A percentile compares a stretch with the other conserved stretches of the same genome.
Conservation (phyloP, 2,113 vertebrate genomes). For the Leiothrix lutea region DNA sequence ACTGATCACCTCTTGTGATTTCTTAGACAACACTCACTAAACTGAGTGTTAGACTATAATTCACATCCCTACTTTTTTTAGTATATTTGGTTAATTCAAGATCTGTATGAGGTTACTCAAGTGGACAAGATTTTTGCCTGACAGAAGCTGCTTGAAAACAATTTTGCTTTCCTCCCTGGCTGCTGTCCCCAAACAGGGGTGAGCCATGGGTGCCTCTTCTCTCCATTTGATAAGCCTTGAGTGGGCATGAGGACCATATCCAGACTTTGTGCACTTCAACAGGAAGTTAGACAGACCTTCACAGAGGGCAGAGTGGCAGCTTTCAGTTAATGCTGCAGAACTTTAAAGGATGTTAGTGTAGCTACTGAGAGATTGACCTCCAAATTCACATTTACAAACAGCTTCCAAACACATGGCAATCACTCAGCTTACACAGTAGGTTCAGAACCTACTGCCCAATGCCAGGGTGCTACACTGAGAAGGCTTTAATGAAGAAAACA, state of each 20-base stretch:
- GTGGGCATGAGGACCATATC: no score
- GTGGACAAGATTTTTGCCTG: background rate
- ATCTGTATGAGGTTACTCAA: background rate
- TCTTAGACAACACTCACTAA: background rate
- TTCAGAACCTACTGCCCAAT: background rate
- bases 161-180: background rate
- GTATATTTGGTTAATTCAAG: background rate
- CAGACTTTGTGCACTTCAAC: accelerated
- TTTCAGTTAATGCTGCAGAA: background rate
- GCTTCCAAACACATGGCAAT: background rate
- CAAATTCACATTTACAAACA: background rate
- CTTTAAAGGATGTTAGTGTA: background rate
- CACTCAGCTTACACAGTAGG: background rate
- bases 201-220: accelerated
- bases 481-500: background rate
- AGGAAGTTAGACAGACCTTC: background rate
- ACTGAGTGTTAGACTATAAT: background rate
- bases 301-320: background rate
- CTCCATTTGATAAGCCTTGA: background rate
- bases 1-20: background rate
- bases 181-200: background rate
- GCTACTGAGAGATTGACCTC: background rate
- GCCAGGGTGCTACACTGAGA: background rate
- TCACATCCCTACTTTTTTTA: background rate
- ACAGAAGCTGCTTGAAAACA: accelerated